Evolutionary conservation across 2,888 invertebrate genomes (phyloP), one percentile per base, ranked within the genome.

Genomic region (Sphaerolaimus hirsutus): DNA sequence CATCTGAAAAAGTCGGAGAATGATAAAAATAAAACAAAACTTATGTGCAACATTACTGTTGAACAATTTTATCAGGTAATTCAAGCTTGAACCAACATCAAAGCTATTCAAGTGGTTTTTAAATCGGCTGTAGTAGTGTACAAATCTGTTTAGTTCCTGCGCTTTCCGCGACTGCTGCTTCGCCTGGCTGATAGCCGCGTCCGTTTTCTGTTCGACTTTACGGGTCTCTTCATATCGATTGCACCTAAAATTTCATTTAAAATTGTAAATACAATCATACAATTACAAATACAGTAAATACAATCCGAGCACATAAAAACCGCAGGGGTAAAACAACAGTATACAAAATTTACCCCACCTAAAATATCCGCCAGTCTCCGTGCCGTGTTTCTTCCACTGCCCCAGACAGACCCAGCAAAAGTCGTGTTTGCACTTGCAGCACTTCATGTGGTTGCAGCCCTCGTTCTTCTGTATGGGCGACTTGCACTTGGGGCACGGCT

Each of bases 371-470:
- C 76, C 76, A 1, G 76, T 76, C 2, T 74, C 73, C 1, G 75
- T 74, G 55, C 74, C 74, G 60, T 76, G 76, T 44, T 74, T 70
- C 60, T 76, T 76, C 76, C 76, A 76, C 23, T 73, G 71, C 58
- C 76, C 76, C 58, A 76, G 68, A 57, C 76, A 77, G 29, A 76
- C 75, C 76, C 76, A 76, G 63, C 76, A 76, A 57, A 76, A 76
- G 59, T 76, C 76, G 62, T 72, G 36, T 25, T 44, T 36, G 25
- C 35, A 35, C 69, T 76, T 76, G 43, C 74, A 74, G 61, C 76
- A 76, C 59, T 75, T 76, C 74, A 76, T 76, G 59, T 76, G 76
- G 60, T 76, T 76, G 61, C 76, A 76, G 21, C 74, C 76, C 62
- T 76, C 76, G 58, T 75, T 76, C 58, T 76, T 76, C 63, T 76